Conservation (phyloP, 2,113 vertebrate genomes). For the Platycercus adscitus region DNA sequence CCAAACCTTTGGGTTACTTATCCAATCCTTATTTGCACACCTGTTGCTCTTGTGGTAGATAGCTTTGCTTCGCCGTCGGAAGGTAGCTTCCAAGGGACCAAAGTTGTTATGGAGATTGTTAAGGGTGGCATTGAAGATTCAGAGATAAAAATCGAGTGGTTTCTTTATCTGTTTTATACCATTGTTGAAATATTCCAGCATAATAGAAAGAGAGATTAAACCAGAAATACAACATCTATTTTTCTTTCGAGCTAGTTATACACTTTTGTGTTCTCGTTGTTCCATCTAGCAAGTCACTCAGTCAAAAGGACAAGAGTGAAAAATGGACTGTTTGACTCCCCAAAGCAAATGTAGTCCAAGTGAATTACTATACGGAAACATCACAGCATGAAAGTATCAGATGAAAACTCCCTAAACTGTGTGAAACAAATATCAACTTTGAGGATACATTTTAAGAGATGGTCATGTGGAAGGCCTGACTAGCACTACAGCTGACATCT, state of each 20-base stretch:
- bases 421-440: constrained; percentile 34
- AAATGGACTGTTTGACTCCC: constrained; percentile 17
- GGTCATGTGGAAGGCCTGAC: constrained; percentile 7
- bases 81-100: background rate
- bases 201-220: background rate
- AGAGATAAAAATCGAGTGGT: background rate
- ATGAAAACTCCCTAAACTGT: constrained; percentile 18
- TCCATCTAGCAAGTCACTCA: constrained; percentile 34
- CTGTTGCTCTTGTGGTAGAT: background rate
- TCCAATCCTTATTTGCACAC: rapidly evolving
- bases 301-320: constrained; percentile 6
- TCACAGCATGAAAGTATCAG: background rate
- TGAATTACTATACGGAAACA: constrained; percentile 12
- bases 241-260: background rate
- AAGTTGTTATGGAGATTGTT: background rate
- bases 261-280: background rate
- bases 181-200: background rate
- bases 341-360: constrained; percentile 6
- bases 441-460: background rate
- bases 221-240: background rate
- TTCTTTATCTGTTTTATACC: constrained; percentile 4
- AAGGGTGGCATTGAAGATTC: background rate
- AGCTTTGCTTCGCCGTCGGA: background rate
- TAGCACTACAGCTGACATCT: constrained; percentile 10
- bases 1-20: background rate